Conservation (phyloP, 2,113 vertebrate species). For the Dipodomys stephensi region DNA sequence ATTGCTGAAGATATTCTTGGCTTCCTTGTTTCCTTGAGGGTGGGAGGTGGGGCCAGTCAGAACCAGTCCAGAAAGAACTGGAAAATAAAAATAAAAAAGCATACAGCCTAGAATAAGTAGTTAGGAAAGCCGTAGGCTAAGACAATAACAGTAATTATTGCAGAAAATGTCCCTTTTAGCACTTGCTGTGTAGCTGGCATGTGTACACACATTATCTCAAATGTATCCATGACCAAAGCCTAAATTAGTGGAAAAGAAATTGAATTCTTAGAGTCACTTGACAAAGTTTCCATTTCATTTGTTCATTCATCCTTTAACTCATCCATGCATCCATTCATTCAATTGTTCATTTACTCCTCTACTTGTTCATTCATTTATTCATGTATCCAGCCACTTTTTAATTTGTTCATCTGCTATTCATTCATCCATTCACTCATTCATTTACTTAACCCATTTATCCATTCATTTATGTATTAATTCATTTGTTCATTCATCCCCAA, state of each 20-base stretch:
- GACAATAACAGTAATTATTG: neutral
- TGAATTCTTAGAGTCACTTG: neutral
- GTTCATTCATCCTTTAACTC: neutral
- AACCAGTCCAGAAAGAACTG: neutral
- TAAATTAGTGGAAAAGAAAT: neutral
- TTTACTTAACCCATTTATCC: too few species aligned
- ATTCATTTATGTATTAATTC: neutral
- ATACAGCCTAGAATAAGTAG: neutral
- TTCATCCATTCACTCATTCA: neutral
- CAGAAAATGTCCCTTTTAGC: neutral
- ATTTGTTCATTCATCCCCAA: neutral
- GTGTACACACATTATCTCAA: neutral
- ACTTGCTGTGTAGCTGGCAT: neutral
- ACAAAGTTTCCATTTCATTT: neutral
- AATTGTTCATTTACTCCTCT: neutral
- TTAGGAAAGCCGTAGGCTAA: neutral
- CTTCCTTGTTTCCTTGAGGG: neutral
- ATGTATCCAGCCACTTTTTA: neutral
- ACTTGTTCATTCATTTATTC: neutral
- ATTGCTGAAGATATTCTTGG: neutral
- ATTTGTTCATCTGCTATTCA: neutral
- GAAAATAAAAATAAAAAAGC: neutral
- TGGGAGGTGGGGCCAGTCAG: neutral
- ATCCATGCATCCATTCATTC: too few species aligned
- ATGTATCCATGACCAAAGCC: neutral